Evolutionary conservation across 2,113 vertebrate genomes (phyloP), one percentile per base, ranked within the genome.

Genomic region (Menidia beryllina): DNA sequence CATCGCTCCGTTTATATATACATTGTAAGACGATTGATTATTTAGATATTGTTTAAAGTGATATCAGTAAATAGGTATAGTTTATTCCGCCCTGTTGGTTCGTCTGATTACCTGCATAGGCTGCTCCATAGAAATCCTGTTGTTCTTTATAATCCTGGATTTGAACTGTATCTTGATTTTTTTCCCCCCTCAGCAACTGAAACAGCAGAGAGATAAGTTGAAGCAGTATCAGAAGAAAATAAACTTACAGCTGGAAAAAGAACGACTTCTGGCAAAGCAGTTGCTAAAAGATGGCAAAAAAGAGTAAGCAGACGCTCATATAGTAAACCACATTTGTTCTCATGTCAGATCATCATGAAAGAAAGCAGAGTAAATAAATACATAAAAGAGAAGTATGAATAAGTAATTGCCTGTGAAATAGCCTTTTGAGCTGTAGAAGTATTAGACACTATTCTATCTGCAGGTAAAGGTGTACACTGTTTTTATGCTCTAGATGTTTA

Each of bases 121-220:
- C 7, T 34, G 30, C 30, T 34, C 30, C 5, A 34, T 34, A 34
- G 10, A 34, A 34, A 8, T 34, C 30, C 30, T 8, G 2, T 34
- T 34, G 7, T 30, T 30, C 10, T 34, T 34, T 10, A 34, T 8
- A 34, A 34, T 10, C 7, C 30, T 34, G 30, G 10, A 34, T 8
- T 10, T 34, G 2, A 34, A 34, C n/a, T 27, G 2, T 34, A 1
- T 23, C 13, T 54, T 23, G 13, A 6, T 20, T 14, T 13, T 27
- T 3, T 15, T 11, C n/a, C n/a, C n/a, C n/a, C n/a, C n/a, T 4
- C 55, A 97, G 97, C 97, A 97, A 95, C 77, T 99, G 87, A 99
- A 98, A 89, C 97, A 98, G 90, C 97, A 99, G 89, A 91, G 96
- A 71, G 97, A 99, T 90, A 96, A 96, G 60, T 93, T 98, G 81